Evolutionary conservation across 2,888 invertebrate species (phyloP), one percentile per base, ranked within the genome.

Genomic region (Pristionchus exspectatus): DNA sequence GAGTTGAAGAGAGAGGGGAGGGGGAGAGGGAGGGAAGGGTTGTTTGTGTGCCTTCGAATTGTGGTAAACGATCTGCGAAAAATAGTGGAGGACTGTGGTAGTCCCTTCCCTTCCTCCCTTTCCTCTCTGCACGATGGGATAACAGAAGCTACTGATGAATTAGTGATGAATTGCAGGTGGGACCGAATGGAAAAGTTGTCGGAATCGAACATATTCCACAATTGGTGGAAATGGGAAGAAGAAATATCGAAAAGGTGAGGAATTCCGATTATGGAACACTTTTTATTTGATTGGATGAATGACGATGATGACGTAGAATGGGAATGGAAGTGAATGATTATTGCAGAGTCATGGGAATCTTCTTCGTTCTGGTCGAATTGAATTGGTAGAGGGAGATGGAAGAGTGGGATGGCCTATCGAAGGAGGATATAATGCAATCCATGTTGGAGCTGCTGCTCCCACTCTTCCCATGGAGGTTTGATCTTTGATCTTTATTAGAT

Each of bases 171-270:
- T 89, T 93, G 66, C 91, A 95, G 95, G 95, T 98, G 81, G 97
- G 97, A 16, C 96, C 96, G 74, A 96, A 96, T 89, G 97, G 97
- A 9, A 95, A 95, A 89, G 97, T 97, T 0, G 96, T 98, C 88
- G 98, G 98, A 9, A 97, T 98, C 92, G 98, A 98, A 94, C 98
- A 98, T 95, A 98, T 98, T 94, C 96, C 97, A 7, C 97, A 97
- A 95, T 96, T 98, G 91, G 97, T 98, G 1, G 96, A 97, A 87
- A 95, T 97, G 94, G 97, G 98, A 18, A 96, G 96, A 56, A 96
- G 96, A 92, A 99, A 99, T 95, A 97, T 99, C 27, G 96, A 96
- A 90, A 96, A 96, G 90, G 85, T 85, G n/a, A 83, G 54, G 16
- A 33, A 50, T 7, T 50, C 9, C 9, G 44, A 50, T 59, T 59